Base-by-base conservation (phyloP, 2,113 vertebrate species). In the Dunckerocampus dactyliophorus region DNA sequence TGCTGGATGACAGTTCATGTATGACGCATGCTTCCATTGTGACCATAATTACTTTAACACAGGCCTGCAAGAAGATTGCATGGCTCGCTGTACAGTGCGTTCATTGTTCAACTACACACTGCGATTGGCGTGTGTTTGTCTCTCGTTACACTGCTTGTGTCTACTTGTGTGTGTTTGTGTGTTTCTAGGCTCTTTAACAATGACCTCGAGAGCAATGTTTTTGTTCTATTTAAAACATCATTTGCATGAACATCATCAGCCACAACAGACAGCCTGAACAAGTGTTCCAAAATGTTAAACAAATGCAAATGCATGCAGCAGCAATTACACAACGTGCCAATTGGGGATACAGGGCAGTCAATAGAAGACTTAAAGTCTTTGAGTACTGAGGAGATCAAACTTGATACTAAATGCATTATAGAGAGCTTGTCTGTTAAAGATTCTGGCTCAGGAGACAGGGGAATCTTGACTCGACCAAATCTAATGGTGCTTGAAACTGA, bases 401-500 rank as follows among this genome's bases (percentile, higher is more conserved):
- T 51, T 42, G 34, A 34, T 1, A 34, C 21, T 54, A 6, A 47
- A 56, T 56, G 15, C 52, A 31, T 13, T 20, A 48, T 64, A 0
- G 0, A 67, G 22, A 50, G 37, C 37, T 70, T 67, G 39, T 67
- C 16, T 43, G 48, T 50, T 17, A 68, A 59, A 62, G 61, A 56
- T 53, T 67, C 51, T 2, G 16, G 11, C 68, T 73, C 54, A 63
- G 48, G 31, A 61, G 45, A 50, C 24, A 47, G 46, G 45, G 49
- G 47, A 52, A 11, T 63, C 52, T 74, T 75, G 16, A 61, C 66
- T 49, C 43, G 65, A 62, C 45, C 20, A 77, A 62, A 47, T 75
- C 50, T 75, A 87, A 83, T 73, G 81, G 73, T 31, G 74, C 75
- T 58, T 85, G 69, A 85, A 80, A 67, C 54, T 20, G 42, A n/a